These are phyloP conservation scores for Tiphia femorata DNA, from an alignment of 2,888 invertebrate species.

Conservation along the genomic window DNA sequence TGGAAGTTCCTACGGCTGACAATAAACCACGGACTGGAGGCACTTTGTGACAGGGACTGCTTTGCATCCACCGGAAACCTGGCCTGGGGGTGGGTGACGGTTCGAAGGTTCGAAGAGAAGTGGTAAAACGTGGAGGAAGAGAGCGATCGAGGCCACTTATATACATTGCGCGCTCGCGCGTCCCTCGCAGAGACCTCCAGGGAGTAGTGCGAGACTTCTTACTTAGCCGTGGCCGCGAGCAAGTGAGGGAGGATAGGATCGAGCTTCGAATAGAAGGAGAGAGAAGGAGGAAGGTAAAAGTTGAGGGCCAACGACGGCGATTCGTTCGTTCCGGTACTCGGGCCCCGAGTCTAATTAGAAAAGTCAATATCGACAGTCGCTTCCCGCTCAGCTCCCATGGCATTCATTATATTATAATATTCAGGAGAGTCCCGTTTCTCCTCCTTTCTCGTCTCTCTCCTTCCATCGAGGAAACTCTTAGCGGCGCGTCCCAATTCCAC, in stretches of 20 bases:
- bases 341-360: constrained; percentile 33
- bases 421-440: constrained; percentile 26
- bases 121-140: not conserved
- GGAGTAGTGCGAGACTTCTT: too few species aligned
- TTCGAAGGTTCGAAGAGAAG: not conserved
- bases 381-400: constrained; percentile 31
- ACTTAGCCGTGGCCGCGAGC: too few species aligned
- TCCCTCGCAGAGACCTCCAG: too few species aligned
- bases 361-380: constrained; percentile 9
- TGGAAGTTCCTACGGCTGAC: constrained; percentile 4
- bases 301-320: constrained; percentile 30
- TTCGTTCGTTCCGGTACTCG: constrained; percentile 44
- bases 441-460: constrained; percentile 12
- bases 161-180: too few species aligned
- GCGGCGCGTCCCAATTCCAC: constrained; percentile 5
- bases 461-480: too few species aligned
- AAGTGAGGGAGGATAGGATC: constrained; percentile 7
- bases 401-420: constrained; percentile 54
- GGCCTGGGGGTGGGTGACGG: not conserved
- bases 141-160: too few species aligned
- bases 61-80: constrained; percentile 3
- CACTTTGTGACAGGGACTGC: constrained; percentile 2
- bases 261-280: not conserved
- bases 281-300: constrained; percentile 11
- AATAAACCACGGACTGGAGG: constrained; percentile 11